These are phyloP conservation scores for Eupelmus urozonus DNA, from an alignment of 2,888 invertebrate species.

Conservation along the genomic window DNA sequence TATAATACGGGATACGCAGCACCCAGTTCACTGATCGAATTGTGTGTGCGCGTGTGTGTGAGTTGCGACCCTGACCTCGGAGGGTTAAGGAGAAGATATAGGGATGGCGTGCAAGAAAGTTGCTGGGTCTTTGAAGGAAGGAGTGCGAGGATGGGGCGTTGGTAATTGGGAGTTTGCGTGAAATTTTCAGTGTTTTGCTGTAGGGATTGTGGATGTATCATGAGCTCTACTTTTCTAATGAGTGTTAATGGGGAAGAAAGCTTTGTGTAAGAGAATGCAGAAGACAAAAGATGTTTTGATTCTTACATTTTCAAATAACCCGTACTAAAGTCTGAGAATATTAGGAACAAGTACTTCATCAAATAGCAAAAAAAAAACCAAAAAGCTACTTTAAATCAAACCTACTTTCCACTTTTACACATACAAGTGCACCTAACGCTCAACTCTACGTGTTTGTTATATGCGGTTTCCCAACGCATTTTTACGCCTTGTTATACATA, in stretches of 20 bases:
- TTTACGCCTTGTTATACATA: too few species aligned
- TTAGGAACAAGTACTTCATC: too few species aligned
- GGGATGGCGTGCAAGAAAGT: background rate
- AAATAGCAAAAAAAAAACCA: too few species aligned
- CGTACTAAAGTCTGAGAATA: too few species aligned
- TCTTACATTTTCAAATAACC: background rate
- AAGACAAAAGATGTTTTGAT: background rate
- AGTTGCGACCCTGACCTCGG: background rate
- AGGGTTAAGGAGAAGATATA: background rate
- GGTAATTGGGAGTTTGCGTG: background rate
- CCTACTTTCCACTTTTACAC: too few species aligned
- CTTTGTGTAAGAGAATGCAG: too few species aligned
- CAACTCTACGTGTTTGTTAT: too few species aligned
- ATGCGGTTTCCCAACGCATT: too few species aligned
- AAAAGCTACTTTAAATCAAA: too few species aligned
- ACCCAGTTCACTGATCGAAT: background rate
- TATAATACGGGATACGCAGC: background rate
- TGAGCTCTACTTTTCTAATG: too few species aligned
- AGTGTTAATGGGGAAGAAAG: too few species aligned
- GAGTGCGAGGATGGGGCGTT: background rate
- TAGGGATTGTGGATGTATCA: background rate
- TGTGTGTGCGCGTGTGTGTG: background rate
- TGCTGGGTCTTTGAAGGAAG: background rate
- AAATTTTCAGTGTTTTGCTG: background rate
- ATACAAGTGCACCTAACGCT: too few species aligned